These are phyloP conservation scores for Macaria liturata DNA, from an alignment of 2,888 invertebrate species.

Conservation along the genomic window DNA sequence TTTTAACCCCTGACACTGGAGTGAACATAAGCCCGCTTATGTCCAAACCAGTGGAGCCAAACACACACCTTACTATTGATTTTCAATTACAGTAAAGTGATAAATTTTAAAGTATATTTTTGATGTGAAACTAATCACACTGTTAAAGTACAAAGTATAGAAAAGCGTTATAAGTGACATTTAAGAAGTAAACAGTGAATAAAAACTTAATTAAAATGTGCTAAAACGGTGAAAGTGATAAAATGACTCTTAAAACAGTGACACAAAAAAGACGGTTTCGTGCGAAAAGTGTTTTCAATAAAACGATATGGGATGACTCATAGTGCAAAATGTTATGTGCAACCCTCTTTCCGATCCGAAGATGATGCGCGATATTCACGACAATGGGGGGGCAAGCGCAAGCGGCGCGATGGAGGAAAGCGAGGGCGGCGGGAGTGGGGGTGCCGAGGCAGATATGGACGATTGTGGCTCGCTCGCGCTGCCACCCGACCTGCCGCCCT, in stretches of 20 bases:
- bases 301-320: conserved; percentile 83
- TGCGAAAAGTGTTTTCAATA: conserved; percentile 68
- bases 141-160: conserved; percentile 77
- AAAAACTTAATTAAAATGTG: conserved; percentile 55
- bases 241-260: conserved; percentile 64
- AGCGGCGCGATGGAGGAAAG: conserved; percentile 80
- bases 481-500: conserved; percentile 79
- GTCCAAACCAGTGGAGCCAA: conserved; percentile 61
- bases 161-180: conserved; percentile 54
- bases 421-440: conserved; percentile 82
- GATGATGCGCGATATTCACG: conserved; percentile 83
- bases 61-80: conserved; percentile 35
- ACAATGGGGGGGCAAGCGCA: conserved; percentile 76
- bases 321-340: conserved; percentile 78
- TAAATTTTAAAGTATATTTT: conserved; percentile 70
- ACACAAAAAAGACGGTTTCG: conserved; percentile 58
- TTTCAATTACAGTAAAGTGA: conserved; percentile 66
- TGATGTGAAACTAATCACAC: conserved; percentile 67
- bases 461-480: conserved; percentile 81
- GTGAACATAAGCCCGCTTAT: conserved; percentile 71
- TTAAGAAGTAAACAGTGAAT: conserved; percentile 48
- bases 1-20: conserved; percentile 55
- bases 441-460: conserved; percentile 80
- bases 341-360: conserved; percentile 71
- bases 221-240: conserved; percentile 56